A percentile compares a stretch with the other conserved stretches of the same genome.
These are phyloP conservation scores for Colletes collaris DNA, from an alignment of 2,888 invertebrate species.

Conservation along the genomic window DNA sequence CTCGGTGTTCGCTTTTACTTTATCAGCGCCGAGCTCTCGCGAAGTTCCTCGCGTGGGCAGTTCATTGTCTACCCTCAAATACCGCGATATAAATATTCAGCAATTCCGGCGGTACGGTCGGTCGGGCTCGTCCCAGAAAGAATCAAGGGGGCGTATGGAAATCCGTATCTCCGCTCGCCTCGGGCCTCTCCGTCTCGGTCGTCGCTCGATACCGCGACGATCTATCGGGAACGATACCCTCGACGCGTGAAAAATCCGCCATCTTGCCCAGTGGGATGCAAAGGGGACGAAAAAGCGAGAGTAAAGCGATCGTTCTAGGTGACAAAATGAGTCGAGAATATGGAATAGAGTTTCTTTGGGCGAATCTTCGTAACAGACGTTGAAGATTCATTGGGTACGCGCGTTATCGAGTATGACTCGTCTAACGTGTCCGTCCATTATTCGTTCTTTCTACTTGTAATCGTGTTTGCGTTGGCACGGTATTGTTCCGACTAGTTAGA, in stretches of 20 bases:
- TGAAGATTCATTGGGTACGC: too few relatives aligned
- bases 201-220: slow-evolving; percentile 3
- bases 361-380: too few relatives aligned
- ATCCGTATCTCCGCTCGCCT: slow-evolving; percentile 56
- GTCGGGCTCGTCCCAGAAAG: slow-evolving; percentile 13
- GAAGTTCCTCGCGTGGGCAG: slow-evolving; percentile 67
- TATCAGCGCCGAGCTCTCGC: slow-evolving; percentile 31
- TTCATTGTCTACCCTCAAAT: slow-evolving; percentile 73
- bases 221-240: neutral
- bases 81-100: slow-evolving; percentile 74
- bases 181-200: slow-evolving; percentile 36
- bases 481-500: too few relatives aligned
- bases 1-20: slow-evolving; percentile 44
- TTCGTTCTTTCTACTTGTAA: too few relatives aligned
- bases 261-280: neutral
- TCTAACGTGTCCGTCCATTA: too few relatives aligned
- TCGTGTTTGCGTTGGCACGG: too few relatives aligned
- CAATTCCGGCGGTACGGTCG: slow-evolving; percentile 61
- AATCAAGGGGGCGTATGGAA: slow-evolving; percentile 65
- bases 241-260: neutral
- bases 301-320: too few relatives aligned
- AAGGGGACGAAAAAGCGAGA: too few relatives aligned
- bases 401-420: too few relatives aligned
- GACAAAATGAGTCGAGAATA: too few relatives aligned
- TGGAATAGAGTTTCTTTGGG: too few relatives aligned